phyloP scores from a whole-genome alignment of 2,113 vertebrate genomes.

The Neolamprologus toae region DNA sequence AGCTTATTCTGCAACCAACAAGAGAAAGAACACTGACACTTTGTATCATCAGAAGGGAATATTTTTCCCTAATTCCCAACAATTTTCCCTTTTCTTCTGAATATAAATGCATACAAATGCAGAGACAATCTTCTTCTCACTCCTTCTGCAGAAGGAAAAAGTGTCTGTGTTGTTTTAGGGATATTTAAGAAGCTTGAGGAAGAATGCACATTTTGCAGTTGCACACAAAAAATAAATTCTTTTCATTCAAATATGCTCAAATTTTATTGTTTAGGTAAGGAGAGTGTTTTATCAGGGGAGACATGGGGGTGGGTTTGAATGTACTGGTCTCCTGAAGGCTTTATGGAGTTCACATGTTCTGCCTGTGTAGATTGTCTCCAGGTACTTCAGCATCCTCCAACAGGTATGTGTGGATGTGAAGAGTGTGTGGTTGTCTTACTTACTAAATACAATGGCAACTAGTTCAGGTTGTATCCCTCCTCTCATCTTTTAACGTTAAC shows the following conservation, averaged over 20 bases:
- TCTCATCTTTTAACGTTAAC: too few species aligned
- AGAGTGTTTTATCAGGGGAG: not conserved
- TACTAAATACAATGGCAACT: not conserved
- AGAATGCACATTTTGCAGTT: not conserved
- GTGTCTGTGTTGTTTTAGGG: not conserved
- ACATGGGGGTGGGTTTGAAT: not conserved
- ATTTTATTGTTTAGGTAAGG: not conserved
- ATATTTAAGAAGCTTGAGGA: not conserved
- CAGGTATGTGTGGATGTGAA: not conserved
- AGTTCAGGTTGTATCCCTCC: not conserved
- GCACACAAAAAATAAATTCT: accelerated
- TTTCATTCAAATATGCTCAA: not conserved
- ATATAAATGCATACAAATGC: not conserved
- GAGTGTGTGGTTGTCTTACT: not conserved
- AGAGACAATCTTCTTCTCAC: not conserved
- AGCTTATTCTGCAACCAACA: not conserved
- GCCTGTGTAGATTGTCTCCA: not conserved
- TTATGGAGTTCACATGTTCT: not conserved
- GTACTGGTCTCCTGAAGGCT: not conserved
- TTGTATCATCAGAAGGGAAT: not conserved
- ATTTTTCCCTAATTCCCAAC: not conserved
- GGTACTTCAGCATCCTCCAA: not conserved
- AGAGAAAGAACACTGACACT: not conserved
- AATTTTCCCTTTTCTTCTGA: not conserved
- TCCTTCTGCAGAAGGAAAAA: not conserved